A percentile compares a stretch with the other conserved stretches of the same genome.
phyloP scores from a whole-genome alignment of 1,140 invertebrate genomes.

The Protaetia brevitarsis region DNA sequence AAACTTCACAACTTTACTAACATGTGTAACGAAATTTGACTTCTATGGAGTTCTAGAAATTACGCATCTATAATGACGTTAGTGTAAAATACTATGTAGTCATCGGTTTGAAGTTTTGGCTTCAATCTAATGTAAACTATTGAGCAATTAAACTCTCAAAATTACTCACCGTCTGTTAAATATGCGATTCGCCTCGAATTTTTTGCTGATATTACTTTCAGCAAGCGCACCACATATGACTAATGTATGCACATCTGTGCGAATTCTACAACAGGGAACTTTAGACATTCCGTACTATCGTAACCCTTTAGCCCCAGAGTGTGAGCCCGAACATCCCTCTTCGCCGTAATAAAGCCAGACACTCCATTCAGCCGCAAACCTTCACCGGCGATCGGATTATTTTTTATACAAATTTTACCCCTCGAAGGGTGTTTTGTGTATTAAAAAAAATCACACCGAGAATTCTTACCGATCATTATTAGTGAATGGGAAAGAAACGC shows the following conservation, averaged over 20 bases:
- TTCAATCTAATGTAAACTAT: no score
- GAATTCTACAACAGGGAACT: background rate
- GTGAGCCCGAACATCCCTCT: constrained; percentile 28
- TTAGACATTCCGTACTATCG: background rate
- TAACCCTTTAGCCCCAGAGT: constrained; percentile 41
- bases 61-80: no score
- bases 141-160: no score
- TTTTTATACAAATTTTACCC: constrained; percentile 40
- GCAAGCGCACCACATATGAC: background rate
- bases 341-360: constrained; percentile 40
- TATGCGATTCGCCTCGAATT: background rate
- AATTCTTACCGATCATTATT: constrained; percentile 30
- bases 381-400: constrained; percentile 43
- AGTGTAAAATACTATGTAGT: no score
- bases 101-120: no score
- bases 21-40: no score
- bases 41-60: no score
- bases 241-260: background rate
- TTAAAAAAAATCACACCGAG: constrained; percentile 36
- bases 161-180: background rate
- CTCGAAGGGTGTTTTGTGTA: constrained; percentile 42
- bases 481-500: constrained; percentile 25
- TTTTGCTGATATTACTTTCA: background rate
- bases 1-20: no score
- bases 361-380: constrained; percentile 45